phyloP scores from a whole-genome alignment of 2,797 vertebrate genomes.

The Serranus cabrilla region DNA sequence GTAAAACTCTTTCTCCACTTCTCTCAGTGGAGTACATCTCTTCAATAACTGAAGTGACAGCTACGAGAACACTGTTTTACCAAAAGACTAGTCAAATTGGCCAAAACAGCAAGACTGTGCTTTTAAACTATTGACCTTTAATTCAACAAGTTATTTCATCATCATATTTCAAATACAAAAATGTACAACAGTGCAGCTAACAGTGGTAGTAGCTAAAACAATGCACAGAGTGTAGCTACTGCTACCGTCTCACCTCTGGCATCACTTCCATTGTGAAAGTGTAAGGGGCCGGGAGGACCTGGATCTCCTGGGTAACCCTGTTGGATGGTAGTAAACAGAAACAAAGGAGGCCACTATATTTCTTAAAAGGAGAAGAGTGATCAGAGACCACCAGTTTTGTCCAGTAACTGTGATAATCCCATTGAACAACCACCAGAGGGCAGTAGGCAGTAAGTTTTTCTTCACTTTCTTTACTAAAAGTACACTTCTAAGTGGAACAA shows the following conservation, averaged over 20 bases:
- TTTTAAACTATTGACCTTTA: background rate
- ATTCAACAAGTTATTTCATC: background rate
- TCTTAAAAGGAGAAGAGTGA: background rate
- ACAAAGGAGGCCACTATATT: background rate
- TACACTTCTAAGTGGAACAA: background rate
- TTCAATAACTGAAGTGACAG: too few relatives aligned
- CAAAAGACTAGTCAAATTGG: too few relatives aligned
- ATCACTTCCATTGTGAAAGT: conserved; percentile 24
- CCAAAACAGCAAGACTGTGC: background rate
- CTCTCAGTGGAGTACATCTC: background rate
- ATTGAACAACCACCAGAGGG: conserved; percentile 38
- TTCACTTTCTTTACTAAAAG: background rate
- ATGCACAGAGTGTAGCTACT: background rate
- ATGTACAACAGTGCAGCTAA: background rate
- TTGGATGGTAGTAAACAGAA: background rate
- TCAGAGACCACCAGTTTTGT: background rate
- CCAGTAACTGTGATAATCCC: background rate
- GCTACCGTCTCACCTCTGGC: conserved; percentile 64
- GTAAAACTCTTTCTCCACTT: background rate
- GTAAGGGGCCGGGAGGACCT: conserved; percentile 56
- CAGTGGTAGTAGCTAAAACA: background rate
- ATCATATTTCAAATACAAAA: background rate
- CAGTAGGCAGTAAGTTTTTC: background rate
- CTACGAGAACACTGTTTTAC: too few relatives aligned
- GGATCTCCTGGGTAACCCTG: conserved; percentile 74